Percentiles rank a stretch among this genome's conserved stretches.
phyloP scores from a whole-genome alignment of 1,140 invertebrate species.

The Caenorhabditis inopinata region DNA sequence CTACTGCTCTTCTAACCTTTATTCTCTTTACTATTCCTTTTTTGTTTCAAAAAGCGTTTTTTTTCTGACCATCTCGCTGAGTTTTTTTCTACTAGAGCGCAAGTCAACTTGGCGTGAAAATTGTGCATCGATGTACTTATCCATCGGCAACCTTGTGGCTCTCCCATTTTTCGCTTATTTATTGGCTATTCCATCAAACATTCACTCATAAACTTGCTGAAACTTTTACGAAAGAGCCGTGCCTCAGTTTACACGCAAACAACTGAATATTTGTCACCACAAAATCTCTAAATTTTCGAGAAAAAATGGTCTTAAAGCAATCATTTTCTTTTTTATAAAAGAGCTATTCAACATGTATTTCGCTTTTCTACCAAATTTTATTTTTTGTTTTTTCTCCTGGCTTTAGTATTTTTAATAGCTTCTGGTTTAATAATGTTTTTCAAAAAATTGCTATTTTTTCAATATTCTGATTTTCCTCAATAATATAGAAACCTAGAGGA shows the following conservation, averaged over 20 bases:
- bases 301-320: not conserved
- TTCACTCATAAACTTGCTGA: too few relatives aligned
- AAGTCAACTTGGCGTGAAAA: conserved; percentile 32
- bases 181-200: too few relatives aligned
- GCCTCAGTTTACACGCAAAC: too few relatives aligned
- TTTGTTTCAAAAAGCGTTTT: conserved; percentile 9
- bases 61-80: not conserved
- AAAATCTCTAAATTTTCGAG: too few relatives aligned
- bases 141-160: not conserved
- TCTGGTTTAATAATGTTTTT: too few relatives aligned
- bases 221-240: too few relatives aligned
- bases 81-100: not conserved
- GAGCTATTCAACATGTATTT: not conserved
- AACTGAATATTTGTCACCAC: too few relatives aligned
- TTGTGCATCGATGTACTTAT: conserved; percentile 34
- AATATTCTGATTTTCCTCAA: too few relatives aligned
- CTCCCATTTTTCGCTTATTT: not conserved
- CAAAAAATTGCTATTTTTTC: too few relatives aligned
- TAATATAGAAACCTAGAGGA: too few relatives aligned
- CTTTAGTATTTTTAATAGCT: not conserved
- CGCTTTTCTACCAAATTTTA: not conserved
- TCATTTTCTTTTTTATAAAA: not conserved
- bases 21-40: not conserved
- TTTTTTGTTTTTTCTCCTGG: not conserved
- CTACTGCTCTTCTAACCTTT: not conserved